Evolutionary conservation across 1,140 invertebrate species (phyloP), one percentile per base, ranked within the genome.

Genomic region (Odontomachus brunneus): DNA sequence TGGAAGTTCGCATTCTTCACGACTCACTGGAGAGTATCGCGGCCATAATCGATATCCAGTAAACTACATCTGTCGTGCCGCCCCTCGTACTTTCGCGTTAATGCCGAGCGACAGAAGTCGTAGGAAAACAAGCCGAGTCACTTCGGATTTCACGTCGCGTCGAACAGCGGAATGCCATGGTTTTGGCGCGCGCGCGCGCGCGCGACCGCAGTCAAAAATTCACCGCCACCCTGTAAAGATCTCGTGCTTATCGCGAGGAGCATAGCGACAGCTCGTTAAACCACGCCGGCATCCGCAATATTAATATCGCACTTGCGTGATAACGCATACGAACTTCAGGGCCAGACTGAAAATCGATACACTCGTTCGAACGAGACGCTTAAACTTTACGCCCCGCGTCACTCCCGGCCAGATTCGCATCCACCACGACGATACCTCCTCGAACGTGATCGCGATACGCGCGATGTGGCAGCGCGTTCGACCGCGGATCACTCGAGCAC

Each of bases 11-110:
- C 9, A 26, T 75, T 44, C n/a, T 49, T 48, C 29, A 44, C 33
- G 24, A 76, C 15, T 76, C 44, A 19, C 3, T 29, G 3, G 33
- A 71, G 48, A 71, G 24, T 48, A 69, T 80, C 75, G 65, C 38
- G 53, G 29, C 19, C 63, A 19, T 26, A 71, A 71, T 59, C 65
- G n/a, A 71, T 71, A 57, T 38, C 19, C 26, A 12, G 33, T 69
- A 69, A 78, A 29, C 38, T 29, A 44, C 33, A 44, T 44, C 29
- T 15, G 22, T 67, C 65, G 17, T 24, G 44, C 0, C 29, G 26
- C 19, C 14, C 65, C 59, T 51, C 9, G n/a, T 65, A 66, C 15
- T 33, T 33, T 15, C 1, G 62, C 4, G 9, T 76, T 55, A 67
- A 67, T 19, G 11, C 33, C 22, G n/a, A 1, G 19, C 24, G 22